phyloP scores from a whole-genome alignment of 1,140 invertebrate genomes.

The Chrysoperla carnea region DNA sequence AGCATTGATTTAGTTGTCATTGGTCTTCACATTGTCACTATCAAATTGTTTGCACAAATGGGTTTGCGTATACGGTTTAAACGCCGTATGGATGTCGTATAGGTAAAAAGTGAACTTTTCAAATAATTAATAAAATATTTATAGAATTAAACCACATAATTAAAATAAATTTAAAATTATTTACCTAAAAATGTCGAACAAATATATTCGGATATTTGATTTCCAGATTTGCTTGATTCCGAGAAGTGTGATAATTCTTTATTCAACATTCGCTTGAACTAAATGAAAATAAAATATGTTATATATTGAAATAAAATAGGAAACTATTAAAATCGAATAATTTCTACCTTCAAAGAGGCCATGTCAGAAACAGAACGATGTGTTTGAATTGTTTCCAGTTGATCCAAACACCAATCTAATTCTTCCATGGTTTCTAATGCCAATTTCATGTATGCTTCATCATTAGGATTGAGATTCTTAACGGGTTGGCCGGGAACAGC shows the following conservation, averaged over 20 bases:
- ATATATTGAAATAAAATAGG: background rate
- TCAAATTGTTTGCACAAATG: too few species aligned
- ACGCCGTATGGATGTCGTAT: too few species aligned
- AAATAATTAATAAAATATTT: too few species aligned
- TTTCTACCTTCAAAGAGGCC: conserved; percentile 91
- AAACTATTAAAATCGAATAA: background rate
- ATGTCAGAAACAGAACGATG: conserved; percentile 98
- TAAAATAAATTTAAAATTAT: conserved; percentile 2
- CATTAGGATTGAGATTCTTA: conserved; percentile 51
- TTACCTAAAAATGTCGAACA: conserved; percentile 97
- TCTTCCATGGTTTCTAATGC: conserved; percentile 95
- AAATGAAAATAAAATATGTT: conserved; percentile 26
- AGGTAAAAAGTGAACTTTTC: too few species aligned
- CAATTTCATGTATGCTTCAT: conserved; percentile 81
- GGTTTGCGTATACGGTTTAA: too few species aligned
- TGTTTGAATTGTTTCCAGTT: conserved; percentile 97
- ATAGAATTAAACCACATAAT: too few species aligned
- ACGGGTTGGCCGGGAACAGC: conserved; percentile 49
- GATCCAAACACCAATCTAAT: conserved; percentile 98
- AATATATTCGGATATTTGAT: conserved; percentile 98
- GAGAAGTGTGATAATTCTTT: conserved; percentile 98
- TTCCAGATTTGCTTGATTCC: conserved; percentile 95
- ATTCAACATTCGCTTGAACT: conserved; percentile 99
- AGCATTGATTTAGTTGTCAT: too few species aligned
- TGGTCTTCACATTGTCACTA: too few species aligned